These are phyloP conservation scores for Eupithecia pulchellata DNA, from an alignment of 2,888 invertebrate species.

Conservation along the genomic window DNA sequence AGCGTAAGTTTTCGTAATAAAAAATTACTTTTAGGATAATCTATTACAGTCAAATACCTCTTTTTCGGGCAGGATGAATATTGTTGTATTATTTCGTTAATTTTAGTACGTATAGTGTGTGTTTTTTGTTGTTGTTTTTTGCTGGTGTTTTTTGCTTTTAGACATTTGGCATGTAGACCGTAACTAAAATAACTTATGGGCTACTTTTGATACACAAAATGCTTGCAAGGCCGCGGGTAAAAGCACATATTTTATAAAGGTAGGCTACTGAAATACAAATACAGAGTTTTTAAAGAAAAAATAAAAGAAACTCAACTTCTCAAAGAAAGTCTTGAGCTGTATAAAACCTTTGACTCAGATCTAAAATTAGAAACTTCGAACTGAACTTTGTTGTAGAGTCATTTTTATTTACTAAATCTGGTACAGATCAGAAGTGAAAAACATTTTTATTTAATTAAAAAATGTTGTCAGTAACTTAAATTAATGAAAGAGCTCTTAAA, in stretches of 20 bases:
- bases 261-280: neutral
- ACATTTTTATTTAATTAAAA: slow-evolving; percentile 43
- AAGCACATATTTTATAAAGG: neutral
- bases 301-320: neutral
- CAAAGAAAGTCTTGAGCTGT: slow-evolving; percentile 38
- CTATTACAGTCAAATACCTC: neutral
- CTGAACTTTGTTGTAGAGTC: slow-evolving; percentile 50
- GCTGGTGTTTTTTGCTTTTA: too few species aligned
- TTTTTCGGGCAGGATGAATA: neutral
- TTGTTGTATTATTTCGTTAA: too few species aligned
- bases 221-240: neutral
- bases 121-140: too few species aligned
- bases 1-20: neutral
- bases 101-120: too few species aligned
- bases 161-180: neutral
- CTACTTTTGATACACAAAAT: neutral
- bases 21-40: neutral
- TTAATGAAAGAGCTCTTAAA: neutral
- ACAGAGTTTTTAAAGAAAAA: slow-evolving; percentile 10
- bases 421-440: slow-evolving; percentile 41
- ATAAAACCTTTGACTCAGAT: slow-evolving; percentile 46
- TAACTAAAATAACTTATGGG: neutral
- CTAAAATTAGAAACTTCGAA: slow-evolving; percentile 56
- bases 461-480: neutral
- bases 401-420: slow-evolving; percentile 47